Conservation (phyloP, 2,888 invertebrate genomes). For the Tetropium fuscum region DNA sequence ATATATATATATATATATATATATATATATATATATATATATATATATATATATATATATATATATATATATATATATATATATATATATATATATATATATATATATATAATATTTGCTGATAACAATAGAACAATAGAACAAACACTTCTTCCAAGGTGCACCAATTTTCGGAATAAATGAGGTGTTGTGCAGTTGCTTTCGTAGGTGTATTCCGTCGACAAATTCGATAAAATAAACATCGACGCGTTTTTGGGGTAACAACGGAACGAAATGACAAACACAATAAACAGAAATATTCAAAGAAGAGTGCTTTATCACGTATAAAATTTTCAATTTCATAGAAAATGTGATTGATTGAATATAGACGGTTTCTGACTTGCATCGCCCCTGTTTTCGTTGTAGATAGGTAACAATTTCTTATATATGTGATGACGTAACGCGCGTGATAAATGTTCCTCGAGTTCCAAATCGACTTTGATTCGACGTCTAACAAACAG, state of each 20-base stretch:
- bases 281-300: constrained; percentile 42
- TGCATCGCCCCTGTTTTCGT: constrained; percentile 40
- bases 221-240: constrained; percentile 34
- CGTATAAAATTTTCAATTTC: constrained; percentile 62
- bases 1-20: too few species aligned
- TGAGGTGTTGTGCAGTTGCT: not conserved
- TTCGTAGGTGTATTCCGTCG: not conserved
- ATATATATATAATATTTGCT: too few species aligned
- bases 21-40: too few species aligned
- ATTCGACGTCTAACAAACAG: constrained; percentile 61
- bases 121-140: too few species aligned
- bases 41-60: too few species aligned
- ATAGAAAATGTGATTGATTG: constrained; percentile 61
- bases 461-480: constrained; percentile 60
- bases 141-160: too few species aligned
- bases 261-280: constrained; percentile 32
- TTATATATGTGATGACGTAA: constrained; percentile 57
- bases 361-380: constrained; percentile 48
- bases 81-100: too few species aligned
- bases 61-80: too few species aligned
- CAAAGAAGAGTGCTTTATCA: constrained; percentile 55
- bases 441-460: constrained; percentile 60
- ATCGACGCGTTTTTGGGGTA: constrained; percentile 31
- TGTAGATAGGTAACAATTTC: constrained; percentile 48
- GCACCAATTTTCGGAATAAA: too few species aligned